These are phyloP conservation scores for Papio anubis DNA, from an alignment of 2,113 vertebrate genomes.

Conservation along the genomic window DNA sequence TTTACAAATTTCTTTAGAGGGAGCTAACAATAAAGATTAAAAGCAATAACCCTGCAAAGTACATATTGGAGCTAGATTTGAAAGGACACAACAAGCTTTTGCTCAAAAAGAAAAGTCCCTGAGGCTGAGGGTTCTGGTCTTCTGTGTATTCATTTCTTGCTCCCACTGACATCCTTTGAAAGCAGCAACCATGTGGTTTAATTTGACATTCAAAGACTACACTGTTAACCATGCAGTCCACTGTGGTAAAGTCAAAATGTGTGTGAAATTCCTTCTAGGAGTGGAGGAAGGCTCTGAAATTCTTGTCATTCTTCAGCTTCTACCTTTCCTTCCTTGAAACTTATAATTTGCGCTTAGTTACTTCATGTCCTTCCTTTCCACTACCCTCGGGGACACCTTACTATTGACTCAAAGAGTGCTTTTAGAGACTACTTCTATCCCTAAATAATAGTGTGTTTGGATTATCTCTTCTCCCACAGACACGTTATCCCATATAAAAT, in stretches of 20 bases:
- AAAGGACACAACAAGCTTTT: conserved; percentile 45
- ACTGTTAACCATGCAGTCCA: neutral
- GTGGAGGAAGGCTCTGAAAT: neutral
- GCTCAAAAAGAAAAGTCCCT: conserved; percentile 17
- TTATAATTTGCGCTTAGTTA: neutral
- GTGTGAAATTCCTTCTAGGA: conserved; percentile 42
- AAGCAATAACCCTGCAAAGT: conserved; percentile 45
- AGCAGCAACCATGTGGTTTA: neutral
- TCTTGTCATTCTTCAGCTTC: conserved; percentile 23
- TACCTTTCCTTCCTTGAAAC: neutral
- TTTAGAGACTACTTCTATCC: neutral
- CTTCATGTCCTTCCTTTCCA: neutral
- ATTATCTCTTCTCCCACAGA: neutral
- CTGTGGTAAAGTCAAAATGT: conserved; percentile 7
- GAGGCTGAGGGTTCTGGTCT: conserved; percentile 27
- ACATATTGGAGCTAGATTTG: conserved; percentile 18
- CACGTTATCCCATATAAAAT: neutral
- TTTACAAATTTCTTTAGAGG: conserved; percentile 62
- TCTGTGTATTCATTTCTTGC: neutral
- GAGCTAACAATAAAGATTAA: conserved; percentile 49
- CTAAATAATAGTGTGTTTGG: neutral
- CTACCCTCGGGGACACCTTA: neutral
- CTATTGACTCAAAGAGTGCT: neutral
- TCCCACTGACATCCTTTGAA: conserved; percentile 48
- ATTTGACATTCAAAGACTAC: conserved; percentile 19